Evolutionary conservation across 2,888 invertebrate species (phyloP).

Genomic region (Theodoxus fluviatilis): DNA sequence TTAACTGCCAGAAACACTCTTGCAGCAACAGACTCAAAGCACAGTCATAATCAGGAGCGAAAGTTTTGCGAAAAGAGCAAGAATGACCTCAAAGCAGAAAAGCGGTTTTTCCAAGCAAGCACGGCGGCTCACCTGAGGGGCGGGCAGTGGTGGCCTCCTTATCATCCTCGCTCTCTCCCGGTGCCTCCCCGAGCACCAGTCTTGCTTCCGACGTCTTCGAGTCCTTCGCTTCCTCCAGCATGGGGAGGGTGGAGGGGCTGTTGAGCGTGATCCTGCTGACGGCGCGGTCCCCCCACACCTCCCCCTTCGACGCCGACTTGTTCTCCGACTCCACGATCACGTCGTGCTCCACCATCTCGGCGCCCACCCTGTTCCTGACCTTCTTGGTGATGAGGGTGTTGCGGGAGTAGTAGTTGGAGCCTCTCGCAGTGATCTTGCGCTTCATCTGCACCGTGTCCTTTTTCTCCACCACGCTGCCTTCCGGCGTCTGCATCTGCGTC

Average conservation of each 20-base stretch:
- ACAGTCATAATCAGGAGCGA: too few species aligned
- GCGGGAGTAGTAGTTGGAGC: slow-evolving; percentile 50
- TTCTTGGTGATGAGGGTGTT: slow-evolving; percentile 41
- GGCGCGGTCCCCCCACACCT: slow-evolving; percentile 46
- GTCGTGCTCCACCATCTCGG: slow-evolving; percentile 48
- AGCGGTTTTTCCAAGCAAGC: too few species aligned
- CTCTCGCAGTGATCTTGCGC: slow-evolving; percentile 48
- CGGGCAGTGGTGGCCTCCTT: slow-evolving; percentile 26
- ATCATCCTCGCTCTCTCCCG: slow-evolving; percentile 32
- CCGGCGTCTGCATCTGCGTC: slow-evolving; percentile 43
- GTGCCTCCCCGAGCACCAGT: slow-evolving; percentile 34
- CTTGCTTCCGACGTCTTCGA: slow-evolving; percentile 23
- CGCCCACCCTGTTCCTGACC: slow-evolving; percentile 39
- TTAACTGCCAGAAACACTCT: too few species aligned
- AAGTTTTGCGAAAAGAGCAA: too few species aligned
- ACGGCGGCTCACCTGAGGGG: slow-evolving; percentile 43
- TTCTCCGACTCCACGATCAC: slow-evolving; percentile 46
- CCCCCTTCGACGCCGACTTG: slow-evolving; percentile 47
- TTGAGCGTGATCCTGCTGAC: slow-evolving; percentile 35
- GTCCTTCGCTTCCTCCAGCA: slow-evolving; percentile 5
- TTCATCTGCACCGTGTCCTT: slow-evolving; percentile 49
- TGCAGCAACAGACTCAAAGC: too few species aligned
- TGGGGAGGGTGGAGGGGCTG: slow-evolving; percentile 13
- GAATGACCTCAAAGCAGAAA: too few species aligned
- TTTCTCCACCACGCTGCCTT: slow-evolving; percentile 43